Base-by-base conservation (phyloP, 1,140 invertebrate genomes). In the Copidosoma floridanum region DNA sequence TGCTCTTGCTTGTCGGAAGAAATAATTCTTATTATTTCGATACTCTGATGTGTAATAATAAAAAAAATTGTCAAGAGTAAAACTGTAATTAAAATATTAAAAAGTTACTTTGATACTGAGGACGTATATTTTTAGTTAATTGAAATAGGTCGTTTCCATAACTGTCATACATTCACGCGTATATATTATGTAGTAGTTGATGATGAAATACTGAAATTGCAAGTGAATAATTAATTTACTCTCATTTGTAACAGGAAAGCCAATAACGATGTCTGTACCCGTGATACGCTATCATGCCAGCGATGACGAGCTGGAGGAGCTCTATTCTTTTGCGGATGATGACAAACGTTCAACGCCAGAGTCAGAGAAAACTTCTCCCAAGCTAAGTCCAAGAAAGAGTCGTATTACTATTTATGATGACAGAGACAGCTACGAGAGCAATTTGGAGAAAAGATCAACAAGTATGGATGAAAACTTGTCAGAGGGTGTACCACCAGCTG, bases 281-380 rank as follows among this genome's bases (percentile, higher is more conserved):
- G 80, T 84, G 14, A 86, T 89, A 65, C 84, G 85, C 71, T 89
- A 88, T 68, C 86, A 88, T 80, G 85, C 86, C 26, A 88, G 84
- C 65, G 86, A 86, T 66, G 87, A 89, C 65, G 85, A 88, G 73
- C 71, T 89, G 54, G 87, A 89, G 65, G 86, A 88, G 71, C 64
- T 89, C 7, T 86, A 83, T 67, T 79, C 82, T 27, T 82, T 81
- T 50, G 70, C 72, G 1, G 85, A 86, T 67, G 85, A 87, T 18
- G 85, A 87, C 65, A 83, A 85, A 61, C 78, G 74, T 38, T 70
- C 75, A 1, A 81, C 78, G 23, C 79, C 81, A 1, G 82, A 84
- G 44, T 75, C 75, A 43, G 82, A 83, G 14, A 76, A 68, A 24
- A 57, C 55, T 2, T 73, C 73, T 6, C 63, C 67, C 7, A 73